Base-by-base conservation (phyloP, 2,888 invertebrate genomes). In the Dysmachus trigonus region DNA sequence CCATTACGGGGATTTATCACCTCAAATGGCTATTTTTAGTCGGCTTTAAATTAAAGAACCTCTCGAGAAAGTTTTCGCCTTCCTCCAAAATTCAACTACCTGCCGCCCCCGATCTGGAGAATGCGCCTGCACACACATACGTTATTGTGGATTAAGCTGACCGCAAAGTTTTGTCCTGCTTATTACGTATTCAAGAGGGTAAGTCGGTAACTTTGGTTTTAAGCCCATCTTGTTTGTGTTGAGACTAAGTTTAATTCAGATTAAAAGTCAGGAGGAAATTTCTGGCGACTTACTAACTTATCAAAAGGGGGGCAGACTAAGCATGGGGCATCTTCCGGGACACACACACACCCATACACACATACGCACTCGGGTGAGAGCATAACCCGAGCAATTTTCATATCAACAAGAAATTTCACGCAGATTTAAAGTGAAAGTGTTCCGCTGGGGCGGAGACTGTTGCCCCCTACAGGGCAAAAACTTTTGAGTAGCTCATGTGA, bases 81-180 rank as follows among this genome's bases (percentile, higher is more conserved):
- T 31, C 33, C n/a, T 31, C 33, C 3, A 31, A 3, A 27, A 7
- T 15, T n/a, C 15, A 31, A 2, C 7, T 4, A 8, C 33, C 2
- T 33, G 15, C 33, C 33, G 10, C n/a, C 22, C 27, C 18, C 22
- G 2, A 22, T 22, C 8, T 22, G 73, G 33, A 77, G 22, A 15
- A 35, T 38, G 38, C 41, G 35, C 15, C 77, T 47, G 8, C 18
- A 27, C 27, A 62, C 22, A 47, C 35, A 82, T 71, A 62, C 38
- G 62, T 53, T 71, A 35, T 62, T 82, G 33, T 62, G 82, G 82
- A 82, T 82, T 53, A 82, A 71, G 33, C 35, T 82, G 82, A 82
- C 82, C 82, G 30, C 82, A 82, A 82, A 82, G 35, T 82, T 82
- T 82, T 82, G 82, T 71, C 71, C 82, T 82, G 82, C 82, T 82